Evolutionary conservation across 1,140 invertebrate species (phyloP).

Genomic region (Drosophila quadrilineata): DNA sequence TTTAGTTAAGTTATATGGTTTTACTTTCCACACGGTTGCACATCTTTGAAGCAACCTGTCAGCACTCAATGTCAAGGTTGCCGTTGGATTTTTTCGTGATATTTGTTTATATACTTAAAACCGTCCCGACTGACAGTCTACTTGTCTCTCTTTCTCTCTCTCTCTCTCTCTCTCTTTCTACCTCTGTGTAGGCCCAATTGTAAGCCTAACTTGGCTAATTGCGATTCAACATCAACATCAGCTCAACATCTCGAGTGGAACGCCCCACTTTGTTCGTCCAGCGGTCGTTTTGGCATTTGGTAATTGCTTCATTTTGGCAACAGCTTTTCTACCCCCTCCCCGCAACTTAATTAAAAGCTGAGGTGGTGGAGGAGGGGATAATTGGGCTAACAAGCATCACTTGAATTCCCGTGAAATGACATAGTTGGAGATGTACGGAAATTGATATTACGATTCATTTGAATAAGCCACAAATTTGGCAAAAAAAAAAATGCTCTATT

Average conservation of each 20-base stretch:
- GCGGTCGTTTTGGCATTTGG: conserved; percentile 47
- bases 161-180: no score
- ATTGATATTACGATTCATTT: no score
- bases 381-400: no score
- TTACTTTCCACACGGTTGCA: conserved; percentile 55
- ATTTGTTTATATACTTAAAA: conserved; percentile 33
- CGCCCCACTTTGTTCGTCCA: no score
- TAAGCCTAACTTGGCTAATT: conserved; percentile 49
- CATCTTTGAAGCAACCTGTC: conserved; percentile 48
- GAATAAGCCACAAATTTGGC: no score
- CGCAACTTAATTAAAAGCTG: no score
- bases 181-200: neutral
- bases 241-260: conserved; percentile 66
- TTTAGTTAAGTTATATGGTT: neutral
- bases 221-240: conserved; percentile 56
- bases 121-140: neutral
- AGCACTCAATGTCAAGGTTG: conserved; percentile 69
- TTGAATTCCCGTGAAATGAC: no score
- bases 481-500: no score
- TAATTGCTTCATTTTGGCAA: conserved; percentile 68
- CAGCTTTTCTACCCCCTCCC: no score
- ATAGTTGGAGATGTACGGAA: no score
- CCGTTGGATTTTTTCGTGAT: conserved; percentile 36
- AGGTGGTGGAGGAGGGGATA: no score
- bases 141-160: neutral